phyloP scores from a whole-genome alignment of 2,888 invertebrate species.

The Volucella inflata region DNA sequence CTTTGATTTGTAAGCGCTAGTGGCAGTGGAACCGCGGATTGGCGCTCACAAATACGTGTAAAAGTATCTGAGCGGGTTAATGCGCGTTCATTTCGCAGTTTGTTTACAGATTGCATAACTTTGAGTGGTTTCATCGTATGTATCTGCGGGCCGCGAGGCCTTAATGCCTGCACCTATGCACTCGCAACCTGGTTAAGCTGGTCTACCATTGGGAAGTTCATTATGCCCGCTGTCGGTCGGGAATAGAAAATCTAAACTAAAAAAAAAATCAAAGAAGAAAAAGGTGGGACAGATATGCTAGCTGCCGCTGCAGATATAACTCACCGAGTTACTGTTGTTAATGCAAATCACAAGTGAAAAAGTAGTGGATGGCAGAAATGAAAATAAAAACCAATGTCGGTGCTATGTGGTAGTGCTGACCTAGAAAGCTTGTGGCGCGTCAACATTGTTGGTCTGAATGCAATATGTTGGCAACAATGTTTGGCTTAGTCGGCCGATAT shows the following conservation, averaged over 20 bases:
- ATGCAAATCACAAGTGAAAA: conserved; percentile 70
- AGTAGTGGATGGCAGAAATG: conserved; percentile 61
- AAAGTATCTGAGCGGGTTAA: conserved; percentile 41
- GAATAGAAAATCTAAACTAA: conserved; percentile 18
- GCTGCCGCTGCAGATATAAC: conserved; percentile 27
- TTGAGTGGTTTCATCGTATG: conserved; percentile 31
- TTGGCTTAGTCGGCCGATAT: conserved; percentile 9
- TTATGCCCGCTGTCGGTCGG: conserved; percentile 60
- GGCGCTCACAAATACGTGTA: conserved; percentile 26
- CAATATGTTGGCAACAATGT: conserved; percentile 22
- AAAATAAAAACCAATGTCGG: conserved; percentile 69
- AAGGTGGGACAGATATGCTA: conserved; percentile 51
- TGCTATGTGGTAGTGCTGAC: conserved; percentile 54
- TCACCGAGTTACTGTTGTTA: conserved; percentile 29
- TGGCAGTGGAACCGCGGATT: neutral
- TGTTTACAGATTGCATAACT: conserved; percentile 63
- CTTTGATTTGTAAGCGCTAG: conserved; percentile 55
- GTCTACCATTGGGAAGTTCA: conserved; percentile 64
- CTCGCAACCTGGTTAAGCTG: conserved; percentile 40
- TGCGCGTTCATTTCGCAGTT: conserved; percentile 64
- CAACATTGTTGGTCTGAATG: conserved; percentile 14
- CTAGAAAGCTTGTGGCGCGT: conserved; percentile 62
- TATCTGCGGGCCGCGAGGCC: conserved; percentile 24
- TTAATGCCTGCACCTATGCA: conserved; percentile 33
- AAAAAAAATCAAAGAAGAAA: conserved; percentile 29